A percentile compares a stretch with the other conserved stretches of the same genome.
These are phyloP conservation scores for Panulirus ornatus DNA, from an alignment of 1,140 invertebrate genomes.

Conservation along the genomic window DNA sequence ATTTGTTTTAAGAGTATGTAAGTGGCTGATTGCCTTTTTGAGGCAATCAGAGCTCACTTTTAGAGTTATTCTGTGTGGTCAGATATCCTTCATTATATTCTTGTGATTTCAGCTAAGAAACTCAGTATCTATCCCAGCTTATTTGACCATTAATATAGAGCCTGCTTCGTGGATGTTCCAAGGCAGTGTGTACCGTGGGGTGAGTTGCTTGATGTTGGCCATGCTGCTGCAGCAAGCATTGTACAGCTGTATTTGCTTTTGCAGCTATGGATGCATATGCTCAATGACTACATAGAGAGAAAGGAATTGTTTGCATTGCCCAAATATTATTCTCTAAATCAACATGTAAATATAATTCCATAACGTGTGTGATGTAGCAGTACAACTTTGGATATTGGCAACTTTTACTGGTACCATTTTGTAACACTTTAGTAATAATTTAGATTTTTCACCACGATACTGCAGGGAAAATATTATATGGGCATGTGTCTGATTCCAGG, in stretches of 20 bases:
- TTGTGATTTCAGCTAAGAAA: slow-evolving; percentile 52
- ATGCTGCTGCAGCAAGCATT: slow-evolving; percentile 26
- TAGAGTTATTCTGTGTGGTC: neutral
- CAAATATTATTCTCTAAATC: neutral
- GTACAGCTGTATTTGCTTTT: slow-evolving; percentile 9
- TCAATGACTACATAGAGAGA: neutral
- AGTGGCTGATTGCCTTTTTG: no score
- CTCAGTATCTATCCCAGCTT: slow-evolving; percentile 29
- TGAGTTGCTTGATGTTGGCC: slow-evolving; percentile 21
- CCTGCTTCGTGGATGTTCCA: slow-evolving; percentile 43
- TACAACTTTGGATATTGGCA: neutral
- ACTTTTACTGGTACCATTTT: neutral
- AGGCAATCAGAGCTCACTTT: no score
- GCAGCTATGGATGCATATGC: slow-evolving; percentile 33
- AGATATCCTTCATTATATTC: slow-evolving; percentile 1
- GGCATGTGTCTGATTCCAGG: no score
- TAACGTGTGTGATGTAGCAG: neutral
- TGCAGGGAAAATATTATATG: no score
- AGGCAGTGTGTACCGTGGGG: slow-evolving; percentile 55
- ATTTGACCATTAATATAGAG: slow-evolving; percentile 46
- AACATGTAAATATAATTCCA: neutral
- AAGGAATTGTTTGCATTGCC: neutral
- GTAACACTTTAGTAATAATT: no score
- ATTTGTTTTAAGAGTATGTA: no score
- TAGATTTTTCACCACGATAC: no score